Percentiles rank a stretch among this genome's conserved stretches.
Conservation (phyloP, 2,888 invertebrate genomes). For the Tineola bisselliella region DNA sequence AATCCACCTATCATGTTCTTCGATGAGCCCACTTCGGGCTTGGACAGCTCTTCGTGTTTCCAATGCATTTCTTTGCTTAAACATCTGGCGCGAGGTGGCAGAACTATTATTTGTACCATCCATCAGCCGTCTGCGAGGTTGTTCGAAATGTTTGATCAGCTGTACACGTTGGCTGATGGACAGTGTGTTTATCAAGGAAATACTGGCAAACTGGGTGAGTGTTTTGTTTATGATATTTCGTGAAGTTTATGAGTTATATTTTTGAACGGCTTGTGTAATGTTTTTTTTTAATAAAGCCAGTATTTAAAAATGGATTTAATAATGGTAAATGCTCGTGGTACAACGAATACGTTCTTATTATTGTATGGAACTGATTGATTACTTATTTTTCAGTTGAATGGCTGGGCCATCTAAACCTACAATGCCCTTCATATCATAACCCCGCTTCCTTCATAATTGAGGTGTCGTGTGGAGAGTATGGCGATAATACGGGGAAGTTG, state of each 20-base stretch:
- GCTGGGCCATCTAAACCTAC: constrained; percentile 80
- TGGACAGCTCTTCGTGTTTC: constrained; percentile 95
- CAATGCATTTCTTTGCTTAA: constrained; percentile 92
- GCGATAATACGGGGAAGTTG: constrained; percentile 85
- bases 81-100: constrained; percentile 86
- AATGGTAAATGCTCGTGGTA: too few species aligned
- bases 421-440: constrained; percentile 96
- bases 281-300: too few species aligned
- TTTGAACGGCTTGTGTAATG: not conserved
- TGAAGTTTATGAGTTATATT: too few species aligned
- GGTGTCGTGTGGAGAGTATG: constrained; percentile 96
- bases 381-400: constrained; percentile 44
- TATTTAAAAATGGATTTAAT: too few species aligned
- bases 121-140: constrained; percentile 97
- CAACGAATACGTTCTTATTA: too few species aligned
- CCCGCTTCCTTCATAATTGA: constrained; percentile 97
- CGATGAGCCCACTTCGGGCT: constrained; percentile 95
- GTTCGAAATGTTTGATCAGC: constrained; percentile 96
- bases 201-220: constrained; percentile 82
- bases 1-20: constrained; percentile 98
- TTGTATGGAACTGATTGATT: not conserved
- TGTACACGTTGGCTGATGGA: constrained; percentile 93
- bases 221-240: too few species aligned
- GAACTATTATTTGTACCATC: constrained; percentile 95
- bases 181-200: constrained; percentile 95